These are phyloP conservation scores for Tigriopus japonicus DNA, from an alignment of 1,140 invertebrate genomes.

Conservation along the genomic window DNA sequence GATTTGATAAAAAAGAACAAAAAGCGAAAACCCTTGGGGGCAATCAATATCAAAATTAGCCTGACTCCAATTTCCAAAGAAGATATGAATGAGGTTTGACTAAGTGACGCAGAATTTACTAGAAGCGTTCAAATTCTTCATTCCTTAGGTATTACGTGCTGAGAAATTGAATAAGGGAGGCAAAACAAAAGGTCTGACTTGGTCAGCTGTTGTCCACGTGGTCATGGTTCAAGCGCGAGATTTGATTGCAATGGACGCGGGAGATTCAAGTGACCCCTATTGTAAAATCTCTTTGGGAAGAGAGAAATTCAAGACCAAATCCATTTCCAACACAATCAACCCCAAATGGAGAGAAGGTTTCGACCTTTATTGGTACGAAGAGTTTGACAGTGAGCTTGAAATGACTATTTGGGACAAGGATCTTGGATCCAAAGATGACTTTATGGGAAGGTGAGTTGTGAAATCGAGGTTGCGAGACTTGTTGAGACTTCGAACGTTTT, in stretches of 20 bases:
- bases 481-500: not conserved
- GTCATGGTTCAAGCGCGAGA: not conserved
- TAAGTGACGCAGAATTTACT: no score
- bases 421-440: slow-evolving; percentile 34
- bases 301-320: slow-evolving; percentile 96
- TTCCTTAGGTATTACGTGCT: not conserved
- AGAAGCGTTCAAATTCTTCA: no score
- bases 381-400: slow-evolving; percentile 81
- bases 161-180: not conserved
- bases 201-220: slow-evolving; percentile 4
- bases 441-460: slow-evolving; percentile 1
- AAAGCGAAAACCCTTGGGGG: not conserved
- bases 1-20: slow-evolving; percentile 5
- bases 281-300: slow-evolving; percentile 44
- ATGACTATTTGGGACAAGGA: slow-evolving; percentile 58
- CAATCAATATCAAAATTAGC: not conserved
- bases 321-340: slow-evolving; percentile 56
- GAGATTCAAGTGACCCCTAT: slow-evolving; percentile 10
- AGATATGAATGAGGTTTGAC: not conserved
- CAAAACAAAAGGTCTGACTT: not conserved
- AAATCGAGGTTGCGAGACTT: not conserved
- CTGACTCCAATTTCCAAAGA: not conserved
- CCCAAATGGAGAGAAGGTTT: slow-evolving; percentile 82
- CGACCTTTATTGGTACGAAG: slow-evolving; percentile 55
- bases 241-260: slow-evolving; percentile 2